Conservation (phyloP, 2,113 vertebrate genomes). For the cattle (Bos taurus) region DNA sequence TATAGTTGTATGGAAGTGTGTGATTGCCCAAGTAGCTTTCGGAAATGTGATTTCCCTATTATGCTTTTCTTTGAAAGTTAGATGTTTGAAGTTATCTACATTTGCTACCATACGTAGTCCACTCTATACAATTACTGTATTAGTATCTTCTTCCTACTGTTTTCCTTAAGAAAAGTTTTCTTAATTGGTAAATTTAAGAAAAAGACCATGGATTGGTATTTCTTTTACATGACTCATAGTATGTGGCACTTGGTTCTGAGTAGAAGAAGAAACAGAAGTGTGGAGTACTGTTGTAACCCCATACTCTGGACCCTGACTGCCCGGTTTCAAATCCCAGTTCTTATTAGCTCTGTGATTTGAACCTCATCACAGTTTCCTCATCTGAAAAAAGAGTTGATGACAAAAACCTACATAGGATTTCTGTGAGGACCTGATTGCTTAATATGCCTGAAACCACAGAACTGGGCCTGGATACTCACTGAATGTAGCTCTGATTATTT, state of each 20-base stretch:
- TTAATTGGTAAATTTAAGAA: not conserved
- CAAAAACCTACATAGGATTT: not conserved
- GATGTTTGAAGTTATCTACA: not conserved
- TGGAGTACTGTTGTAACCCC: not conserved
- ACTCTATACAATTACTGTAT: not conserved
- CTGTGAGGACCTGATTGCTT: not conserved
- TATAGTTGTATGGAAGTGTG: not conserved
- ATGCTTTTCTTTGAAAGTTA: slow-evolving; percentile 8
- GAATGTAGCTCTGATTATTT: not conserved
- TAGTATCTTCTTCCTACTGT: slow-evolving; percentile 5
- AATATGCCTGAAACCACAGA: not conserved
- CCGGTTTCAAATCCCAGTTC: not conserved
- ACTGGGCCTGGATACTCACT: not conserved
- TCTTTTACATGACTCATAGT: not conserved
- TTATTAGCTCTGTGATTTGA: not conserved
- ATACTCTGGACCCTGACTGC: not conserved
- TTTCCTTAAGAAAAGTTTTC: slow-evolving; percentile 26
- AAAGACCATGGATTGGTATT: not conserved
- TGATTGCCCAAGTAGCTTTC: not conserved
- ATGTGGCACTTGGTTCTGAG: not conserved
- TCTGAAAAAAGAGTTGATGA: not conserved
- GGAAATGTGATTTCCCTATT: not conserved
- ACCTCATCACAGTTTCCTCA: not conserved
- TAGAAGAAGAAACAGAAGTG: not conserved
- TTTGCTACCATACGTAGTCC: not conserved